Evolutionary conservation across 2,888 invertebrate species (phyloP).

Genomic region (Eurois occulta): DNA sequence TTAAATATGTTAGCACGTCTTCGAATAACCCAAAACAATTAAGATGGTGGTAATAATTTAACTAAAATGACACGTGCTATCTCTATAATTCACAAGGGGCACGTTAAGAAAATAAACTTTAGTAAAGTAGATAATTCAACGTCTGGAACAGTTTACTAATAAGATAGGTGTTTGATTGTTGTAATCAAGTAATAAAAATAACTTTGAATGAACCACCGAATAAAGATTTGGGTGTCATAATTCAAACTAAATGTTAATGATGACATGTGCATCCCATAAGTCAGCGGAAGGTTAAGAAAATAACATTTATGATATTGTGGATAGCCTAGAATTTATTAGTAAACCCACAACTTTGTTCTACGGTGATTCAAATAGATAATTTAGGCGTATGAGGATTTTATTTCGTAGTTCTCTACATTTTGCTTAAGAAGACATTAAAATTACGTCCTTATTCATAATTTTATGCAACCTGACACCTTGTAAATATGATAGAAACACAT

Average conservation of each 20-base stretch:
- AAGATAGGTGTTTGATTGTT: slow-evolving; percentile 23
- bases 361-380: background rate
- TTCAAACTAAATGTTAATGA: slow-evolving; percentile 48
- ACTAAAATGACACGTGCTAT: slow-evolving; percentile 55
- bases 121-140: slow-evolving; percentile 11
- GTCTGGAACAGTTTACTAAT: slow-evolving; percentile 15
- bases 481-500: background rate
- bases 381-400: background rate
- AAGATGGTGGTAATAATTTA: slow-evolving; percentile 53
- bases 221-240: slow-evolving; percentile 21
- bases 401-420: background rate
- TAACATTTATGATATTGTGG: slow-evolving; percentile 16
- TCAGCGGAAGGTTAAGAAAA: slow-evolving; percentile 41
- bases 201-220: slow-evolving; percentile 9
- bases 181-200: slow-evolving; percentile 22
- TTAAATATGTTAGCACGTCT: slow-evolving; percentile 50
- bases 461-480: background rate
- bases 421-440: background rate
- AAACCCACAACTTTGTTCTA: background rate
- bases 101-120: slow-evolving; percentile 27
- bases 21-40: slow-evolving; percentile 46
- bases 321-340: background rate
- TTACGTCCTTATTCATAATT: background rate
- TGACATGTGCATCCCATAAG: slow-evolving; percentile 38
- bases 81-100: slow-evolving; percentile 26